These are phyloP conservation scores for Ginglymostoma cirratum DNA, from an alignment of 2,113 vertebrate species.

Conservation along the genomic window DNA sequence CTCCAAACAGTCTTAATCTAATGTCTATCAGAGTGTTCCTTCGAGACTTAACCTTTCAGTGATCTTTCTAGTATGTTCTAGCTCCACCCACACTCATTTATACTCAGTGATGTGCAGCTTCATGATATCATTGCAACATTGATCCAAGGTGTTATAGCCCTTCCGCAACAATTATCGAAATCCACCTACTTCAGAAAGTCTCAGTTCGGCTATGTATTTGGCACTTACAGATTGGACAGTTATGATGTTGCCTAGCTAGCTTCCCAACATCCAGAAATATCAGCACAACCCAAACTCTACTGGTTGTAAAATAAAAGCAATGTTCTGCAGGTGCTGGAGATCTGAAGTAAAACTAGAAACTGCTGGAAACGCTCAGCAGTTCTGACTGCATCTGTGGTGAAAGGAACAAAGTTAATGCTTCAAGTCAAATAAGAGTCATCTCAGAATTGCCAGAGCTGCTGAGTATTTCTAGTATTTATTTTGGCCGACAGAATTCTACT, in stretches of 20 bases:
- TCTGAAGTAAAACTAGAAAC: background rate
- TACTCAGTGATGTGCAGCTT: too few relatives aligned
- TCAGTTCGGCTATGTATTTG: background rate
- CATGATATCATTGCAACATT: too few relatives aligned
- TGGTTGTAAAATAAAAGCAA: background rate
- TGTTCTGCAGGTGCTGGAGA: background rate
- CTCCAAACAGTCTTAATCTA: too few relatives aligned
- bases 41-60: too few relatives aligned
- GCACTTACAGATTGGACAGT: background rate
- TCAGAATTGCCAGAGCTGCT: background rate
- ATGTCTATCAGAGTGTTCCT: too few relatives aligned
- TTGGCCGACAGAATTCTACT: background rate
- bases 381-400: background rate
- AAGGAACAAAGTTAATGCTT: background rate
- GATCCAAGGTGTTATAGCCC: too few relatives aligned
- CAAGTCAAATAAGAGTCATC: background rate
- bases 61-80: background rate
- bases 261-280: background rate
- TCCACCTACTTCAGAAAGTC: background rate
- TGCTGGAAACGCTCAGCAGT: background rate
- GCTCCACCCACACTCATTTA: background rate
- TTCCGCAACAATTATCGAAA: background rate
- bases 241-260: background rate
- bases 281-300: background rate
- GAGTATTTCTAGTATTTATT: background rate